phyloP scores from a whole-genome alignment of 1,140 invertebrate genomes.

The Atta texana region DNA sequence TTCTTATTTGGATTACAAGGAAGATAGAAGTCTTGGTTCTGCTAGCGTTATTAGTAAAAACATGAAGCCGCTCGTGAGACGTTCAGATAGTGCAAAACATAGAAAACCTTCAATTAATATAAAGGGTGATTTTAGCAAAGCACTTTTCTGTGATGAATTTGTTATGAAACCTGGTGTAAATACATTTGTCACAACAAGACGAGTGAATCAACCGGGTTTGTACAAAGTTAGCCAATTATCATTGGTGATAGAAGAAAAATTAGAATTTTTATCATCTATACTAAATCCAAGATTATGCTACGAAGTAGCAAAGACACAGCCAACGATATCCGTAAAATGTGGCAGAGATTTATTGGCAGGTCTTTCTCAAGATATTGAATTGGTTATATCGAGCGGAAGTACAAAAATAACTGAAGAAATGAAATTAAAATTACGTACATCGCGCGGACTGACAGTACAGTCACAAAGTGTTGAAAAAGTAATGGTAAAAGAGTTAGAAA shows the following conservation, averaged over 20 bases:
- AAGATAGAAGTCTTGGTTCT: constrained; percentile 91
- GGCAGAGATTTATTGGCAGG: constrained; percentile 89
- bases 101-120: constrained; percentile 86
- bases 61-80: constrained; percentile 86
- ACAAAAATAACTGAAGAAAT: constrained; percentile 86
- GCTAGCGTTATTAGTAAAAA: constrained; percentile 88
- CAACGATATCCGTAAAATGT: constrained; percentile 86
- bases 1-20: constrained; percentile 91
- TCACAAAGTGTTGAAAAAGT: constrained; percentile 76
- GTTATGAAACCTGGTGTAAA: constrained; percentile 91
- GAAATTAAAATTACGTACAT: constrained; percentile 87
- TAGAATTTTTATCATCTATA: constrained; percentile 85
- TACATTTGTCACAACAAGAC: constrained; percentile 88
- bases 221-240: constrained; percentile 89
- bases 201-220: constrained; percentile 87
- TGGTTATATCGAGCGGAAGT: constrained; percentile 90
- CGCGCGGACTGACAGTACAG: constrained; percentile 87
- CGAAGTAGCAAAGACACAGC: constrained; percentile 87
- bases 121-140: constrained; percentile 88
- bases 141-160: constrained; percentile 87
- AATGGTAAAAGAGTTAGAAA: constrained; percentile 88
- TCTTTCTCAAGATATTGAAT: constrained; percentile 89
- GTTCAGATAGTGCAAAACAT: constrained; percentile 88
- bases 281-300: constrained; percentile 86
- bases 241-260: constrained; percentile 86